Evolutionary conservation across 2,888 invertebrate genomes (phyloP), one percentile per base, ranked within the genome.

Genomic region (Lottia scabra): DNA sequence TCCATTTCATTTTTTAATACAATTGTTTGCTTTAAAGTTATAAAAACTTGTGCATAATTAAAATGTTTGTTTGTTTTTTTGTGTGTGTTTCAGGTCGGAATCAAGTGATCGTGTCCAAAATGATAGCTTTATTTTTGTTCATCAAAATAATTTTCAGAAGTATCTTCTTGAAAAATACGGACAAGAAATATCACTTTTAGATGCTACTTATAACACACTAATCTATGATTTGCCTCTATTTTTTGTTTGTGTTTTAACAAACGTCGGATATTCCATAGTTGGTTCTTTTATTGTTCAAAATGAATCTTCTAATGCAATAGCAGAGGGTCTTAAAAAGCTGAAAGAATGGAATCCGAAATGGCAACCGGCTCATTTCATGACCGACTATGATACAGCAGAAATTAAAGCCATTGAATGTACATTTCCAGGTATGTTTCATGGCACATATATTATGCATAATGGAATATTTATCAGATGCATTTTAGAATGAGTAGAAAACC

Each of bases 161-260:
- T n/a, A 48, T 13, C 70, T 78, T 16, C 65, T 78, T 30, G 13
- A 15, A 13, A 63, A 30, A 26, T 78, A 78, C 67, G 76, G 78
- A 1, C 69, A 76, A 16, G 72, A 71, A 5, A 27, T 78, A n/a
- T 38, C 30, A n/a, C 67, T 78, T 8, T 46, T 78, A 5, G 78
- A 75, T 68, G 72, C 78, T 15, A 72, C 78, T 5, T 77, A 74
- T 68, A 70, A 72, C 26, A 75, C 72, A 30, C 62, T 70, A 15
- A 69, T 68, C 15, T 78, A 77, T 44, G 63, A 64, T 16, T 46
- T 77, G 62, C 77, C 76, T 16, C 64, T 77, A 30, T 77, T 77
- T 66, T 64, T 75, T 15, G 19, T 77, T 13, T 38, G 26, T 19
- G 76, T 77, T 1, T 26, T 23, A 26, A 74, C 76, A 30, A 74